A percentile compares a stretch with the other conserved stretches of the same genome.
phyloP scores from a whole-genome alignment of 2,888 invertebrate genomes.

The Drosophila neonasuta region DNA sequence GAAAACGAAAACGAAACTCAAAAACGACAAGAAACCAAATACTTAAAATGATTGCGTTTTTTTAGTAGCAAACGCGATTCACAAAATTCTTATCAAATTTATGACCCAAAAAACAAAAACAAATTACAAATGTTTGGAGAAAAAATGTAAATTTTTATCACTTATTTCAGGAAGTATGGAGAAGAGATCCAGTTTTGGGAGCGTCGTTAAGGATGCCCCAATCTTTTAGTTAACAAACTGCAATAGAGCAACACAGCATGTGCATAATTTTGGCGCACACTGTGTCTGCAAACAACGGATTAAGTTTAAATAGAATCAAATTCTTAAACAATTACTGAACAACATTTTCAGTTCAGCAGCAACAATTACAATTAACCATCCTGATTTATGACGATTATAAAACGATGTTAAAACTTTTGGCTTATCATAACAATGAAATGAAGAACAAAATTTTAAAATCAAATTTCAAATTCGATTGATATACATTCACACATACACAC shows the following conservation, averaged over 20 bases:
- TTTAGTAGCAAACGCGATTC: slow-evolving; percentile 81
- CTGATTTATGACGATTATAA: slow-evolving; percentile 62
- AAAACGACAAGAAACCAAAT: slow-evolving; percentile 38
- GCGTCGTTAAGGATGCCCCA: slow-evolving; percentile 28
- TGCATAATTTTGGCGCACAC: slow-evolving; percentile 63
- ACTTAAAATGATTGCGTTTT: slow-evolving; percentile 79
- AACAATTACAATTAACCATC: slow-evolving; percentile 68
- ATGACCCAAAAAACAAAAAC: slow-evolving; percentile 44
- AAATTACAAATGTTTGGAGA: slow-evolving; percentile 50
- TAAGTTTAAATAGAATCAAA: slow-evolving; percentile 53
- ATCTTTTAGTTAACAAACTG: slow-evolving; percentile 62
- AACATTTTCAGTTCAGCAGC: slow-evolving; percentile 50
- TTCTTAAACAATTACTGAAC: slow-evolving; percentile 50
- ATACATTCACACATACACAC: slow-evolving; percentile 70
- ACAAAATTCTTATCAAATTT: slow-evolving; percentile 65
- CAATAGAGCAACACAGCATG: slow-evolving; percentile 76
- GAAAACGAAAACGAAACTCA: slow-evolving; percentile 40
- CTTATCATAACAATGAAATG: slow-evolving; percentile 58
- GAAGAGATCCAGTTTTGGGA: slow-evolving; percentile 43
- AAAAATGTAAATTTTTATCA: slow-evolving; percentile 76
- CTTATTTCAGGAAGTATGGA: slow-evolving; percentile 70
- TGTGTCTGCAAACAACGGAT: slow-evolving; percentile 58
- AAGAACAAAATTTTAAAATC: slow-evolving; percentile 24
- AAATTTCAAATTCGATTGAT: slow-evolving; percentile 78
- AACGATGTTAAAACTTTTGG: slow-evolving; percentile 66